Percentiles rank a stretch among this genome's conserved stretches.
Conservation (phyloP, 2,888 invertebrate species). For the Acrocyrtus sp. region DNA sequence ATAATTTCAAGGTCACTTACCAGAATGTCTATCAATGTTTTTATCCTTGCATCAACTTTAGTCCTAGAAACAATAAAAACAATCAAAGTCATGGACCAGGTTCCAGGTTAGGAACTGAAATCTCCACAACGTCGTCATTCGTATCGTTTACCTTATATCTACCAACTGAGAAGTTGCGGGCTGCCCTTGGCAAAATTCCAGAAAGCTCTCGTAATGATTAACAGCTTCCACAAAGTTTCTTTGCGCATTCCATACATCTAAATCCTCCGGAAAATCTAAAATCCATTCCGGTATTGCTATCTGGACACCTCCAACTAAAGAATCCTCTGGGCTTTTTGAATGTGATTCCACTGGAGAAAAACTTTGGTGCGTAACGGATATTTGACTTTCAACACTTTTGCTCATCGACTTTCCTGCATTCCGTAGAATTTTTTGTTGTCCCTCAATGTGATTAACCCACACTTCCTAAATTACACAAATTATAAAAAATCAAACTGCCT, state of each 20-base stretch:
- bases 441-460: constrained; percentile 61
- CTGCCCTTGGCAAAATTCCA: constrained; percentile 58
- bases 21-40: constrained; percentile 84
- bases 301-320: constrained; percentile 50
- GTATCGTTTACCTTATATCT: constrained; percentile 70
- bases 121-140: neutral
- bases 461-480: constrained; percentile 58
- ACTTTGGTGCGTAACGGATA: constrained; percentile 69
- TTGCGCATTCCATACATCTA: constrained; percentile 95
- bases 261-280: constrained; percentile 88
- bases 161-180: constrained; percentile 67
- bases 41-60: constrained; percentile 76
- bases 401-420: constrained; percentile 55
- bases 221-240: constrained; percentile 95
- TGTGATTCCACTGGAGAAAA: constrained; percentile 65
- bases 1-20: constrained; percentile 86
- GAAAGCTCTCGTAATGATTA: constrained; percentile 66
- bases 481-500: neutral
- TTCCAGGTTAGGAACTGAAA: neutral
- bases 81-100: constrained; percentile 6
- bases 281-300: constrained; percentile 79
- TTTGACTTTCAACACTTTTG: constrained; percentile 64
- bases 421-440: constrained; percentile 61
- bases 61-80: constrained; percentile 65
- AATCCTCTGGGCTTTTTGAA: constrained; percentile 62